Base-by-base conservation (phyloP, 2,797 vertebrate species). In the Alfaro cultratus region DNA sequence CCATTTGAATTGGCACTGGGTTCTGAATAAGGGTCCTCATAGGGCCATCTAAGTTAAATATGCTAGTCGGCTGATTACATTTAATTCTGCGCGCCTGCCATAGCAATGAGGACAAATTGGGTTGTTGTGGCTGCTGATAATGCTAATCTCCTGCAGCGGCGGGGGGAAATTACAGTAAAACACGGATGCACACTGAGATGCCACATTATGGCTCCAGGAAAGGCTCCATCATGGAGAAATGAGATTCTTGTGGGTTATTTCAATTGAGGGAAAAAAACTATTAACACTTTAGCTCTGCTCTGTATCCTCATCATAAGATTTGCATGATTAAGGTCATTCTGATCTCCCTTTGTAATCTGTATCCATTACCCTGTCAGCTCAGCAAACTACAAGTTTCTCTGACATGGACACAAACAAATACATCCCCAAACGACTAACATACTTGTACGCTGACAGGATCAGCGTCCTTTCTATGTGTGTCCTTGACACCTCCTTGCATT, bases 321-420 rank as follows among this genome's bases (percentile, higher is more conserved):
- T 79, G 76, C 92, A 87, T 93, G 92, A 95, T 93, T 94, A 94
- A 95, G 95, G 95, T 95, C 90, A 94, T 94, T 92, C 91, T 88
- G 92, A 84, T 92, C 91, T 89, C 89, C 89, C 90, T 94, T 91
- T 91, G 86, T 78, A 87, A 85, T 85, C 92, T 89, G 86, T 80
- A 90, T 93, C 88, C 90, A 92, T 94, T 93, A 91, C 80, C 70
- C 79, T 76, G 84, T 83, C 82, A 84, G 75, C 81, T 87, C 83
- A 1, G 73, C 86, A 90, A 92, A 93, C 94, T 89, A 94, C 89
- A 80, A 82, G 84, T 67, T 47, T 73, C 73, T 68, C 78, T 64
- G 51, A 77, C 81, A 74, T 82, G 83, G 45, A 84, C 62, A 80
- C 49, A 80, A 68, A 90, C 79, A 89, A 80, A 83, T 82, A 80